Evolutionary conservation across 1,140 invertebrate species (phyloP), one percentile per base, ranked within the genome.

Genomic region (Pemphigus obesinymphae): DNA sequence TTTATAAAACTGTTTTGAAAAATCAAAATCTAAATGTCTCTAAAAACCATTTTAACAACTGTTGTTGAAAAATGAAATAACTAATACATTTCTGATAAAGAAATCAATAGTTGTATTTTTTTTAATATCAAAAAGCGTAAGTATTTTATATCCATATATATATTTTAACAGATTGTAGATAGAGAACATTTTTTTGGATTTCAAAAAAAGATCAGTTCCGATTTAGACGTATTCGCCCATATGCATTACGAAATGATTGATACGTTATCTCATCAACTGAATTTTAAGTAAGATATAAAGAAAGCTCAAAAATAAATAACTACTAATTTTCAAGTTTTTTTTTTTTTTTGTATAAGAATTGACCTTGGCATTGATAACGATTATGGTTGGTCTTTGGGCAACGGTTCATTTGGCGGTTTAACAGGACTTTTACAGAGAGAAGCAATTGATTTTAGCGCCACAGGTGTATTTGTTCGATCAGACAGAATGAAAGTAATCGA

Each of bases 341-440:
- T 10, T 40, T 40, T 40, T 4, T 4, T 10, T 4, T 40, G 37
- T 40, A 5, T 40, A 40, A 40, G 37, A 40, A 40, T 40, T 4
- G 37, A 40, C 37, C 37, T 40, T 4, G 10, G 37, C 10, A 40
- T 40, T 10, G 37, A 5, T 4, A 40, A 40, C 63, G 85, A 89
- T 48, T 90, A 89, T 84, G 89, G 89, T 6, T 89, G 89, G 87
- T 85, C 89, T 72, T 84, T 82, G 0, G 68, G 50, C 23, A 90
- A 90, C 83, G 89, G 89, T 1, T 87, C 89, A 0, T 90, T 90
- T 82, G 86, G 89, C 84, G 89, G 89, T 1, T 82, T 90, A 17
- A 87, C 88, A 86, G 89, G 89, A 50, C 83, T 86, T 29, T 86
- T 90, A 84, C 89, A 90, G 85, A 86, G 88, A 31, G 86, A 87